Base-by-base conservation (phyloP, 2,113 vertebrate genomes). In the Chaenogobius annularis region DNA sequence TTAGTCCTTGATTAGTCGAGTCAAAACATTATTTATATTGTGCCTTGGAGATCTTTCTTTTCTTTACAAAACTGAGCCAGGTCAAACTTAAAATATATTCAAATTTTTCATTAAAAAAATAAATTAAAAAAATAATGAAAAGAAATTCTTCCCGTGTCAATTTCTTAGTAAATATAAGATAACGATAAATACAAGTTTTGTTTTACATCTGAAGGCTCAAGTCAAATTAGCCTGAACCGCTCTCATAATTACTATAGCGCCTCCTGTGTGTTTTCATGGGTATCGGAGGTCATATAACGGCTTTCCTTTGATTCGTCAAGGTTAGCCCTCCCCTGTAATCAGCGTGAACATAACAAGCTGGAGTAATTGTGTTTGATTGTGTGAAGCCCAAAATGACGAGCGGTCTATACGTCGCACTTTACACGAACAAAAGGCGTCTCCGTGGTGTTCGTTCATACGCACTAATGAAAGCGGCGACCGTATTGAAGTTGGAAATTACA, bases 231-330 rank as follows among this genome's bases (percentile, higher is more conserved):
- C 14, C 5, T 17, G 47, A 5, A 13, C 74, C 76, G 20, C 69
- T 77, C 84, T 71, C 78, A 84, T 91, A 91, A 91, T 91, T 85
- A 86, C 0, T 7, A 55, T 69, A 68, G 72, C 67, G 80, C 84
- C 54, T 17, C 50, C 68, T 19, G 20, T 79, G 70, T 54, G 37
- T 52, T 47, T 69, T 20, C 63, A 78, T 70, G 48, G 52, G 43
- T 35, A 6, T 48, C 19, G 8, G 50, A 77, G 77, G 80, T 85
- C 81, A 86, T 80, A 83, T 23, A 66, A 62, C 73, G 13, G 76
- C 69, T 75, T 82, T 44, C 15, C 69, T 85, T 79, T 87, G 73
- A 89, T 88, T 75, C 66, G 47, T 70, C 71, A 70, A 77, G 82
- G 78, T 79, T 77, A 82, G 3, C 43, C 3, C 47, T 22, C 73